Percentiles rank a stretch among this genome's conserved stretches.
Conservation (phyloP, 2,888 invertebrate genomes). For the Drosophila ezoana region DNA sequence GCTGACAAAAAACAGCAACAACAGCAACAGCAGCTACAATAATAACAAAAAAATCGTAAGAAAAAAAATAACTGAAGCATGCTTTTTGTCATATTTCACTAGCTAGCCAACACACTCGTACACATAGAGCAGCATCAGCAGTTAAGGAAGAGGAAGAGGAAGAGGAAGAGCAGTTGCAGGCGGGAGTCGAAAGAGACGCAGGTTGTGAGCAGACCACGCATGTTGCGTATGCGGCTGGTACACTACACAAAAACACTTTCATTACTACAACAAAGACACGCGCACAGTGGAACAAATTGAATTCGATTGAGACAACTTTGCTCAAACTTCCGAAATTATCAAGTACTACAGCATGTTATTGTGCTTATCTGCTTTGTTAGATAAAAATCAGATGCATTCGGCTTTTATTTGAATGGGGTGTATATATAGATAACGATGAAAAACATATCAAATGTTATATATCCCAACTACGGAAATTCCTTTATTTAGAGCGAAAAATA, state of each 20-base stretch:
- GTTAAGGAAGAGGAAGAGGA: slow-evolving; percentile 24
- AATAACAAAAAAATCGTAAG: slow-evolving; percentile 27
- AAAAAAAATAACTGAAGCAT: slow-evolving; percentile 64
- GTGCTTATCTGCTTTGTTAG: too few relatives aligned
- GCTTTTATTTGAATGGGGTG: too few relatives aligned
- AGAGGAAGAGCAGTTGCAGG: slow-evolving; percentile 21
- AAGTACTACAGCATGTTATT: background rate
- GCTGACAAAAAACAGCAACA: slow-evolving; percentile 66
- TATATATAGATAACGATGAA: too few relatives aligned
- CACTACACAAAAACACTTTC: slow-evolving; percentile 78
- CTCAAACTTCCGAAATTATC: background rate
- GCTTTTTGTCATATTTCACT: slow-evolving; percentile 81
- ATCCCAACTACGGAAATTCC: too few relatives aligned
- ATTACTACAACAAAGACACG: slow-evolving; percentile 55
- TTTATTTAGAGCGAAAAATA: too few relatives aligned
- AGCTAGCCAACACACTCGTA: slow-evolving; percentile 37
- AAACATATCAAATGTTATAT: too few relatives aligned
- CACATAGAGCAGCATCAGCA: slow-evolving; percentile 42
- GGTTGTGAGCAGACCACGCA: slow-evolving; percentile 60
- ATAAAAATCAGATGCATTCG: too few relatives aligned
- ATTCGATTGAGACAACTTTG: background rate
- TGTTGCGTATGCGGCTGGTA: slow-evolving; percentile 75
- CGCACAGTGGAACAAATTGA: slow-evolving; percentile 36
- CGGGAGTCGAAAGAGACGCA: background rate
- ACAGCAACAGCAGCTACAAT: slow-evolving; percentile 23